Percentiles rank a stretch among this genome's conserved stretches.
Evolutionary conservation across 2,888 invertebrate species (phyloP).

Genomic region (Gortyna flavago): DNA sequence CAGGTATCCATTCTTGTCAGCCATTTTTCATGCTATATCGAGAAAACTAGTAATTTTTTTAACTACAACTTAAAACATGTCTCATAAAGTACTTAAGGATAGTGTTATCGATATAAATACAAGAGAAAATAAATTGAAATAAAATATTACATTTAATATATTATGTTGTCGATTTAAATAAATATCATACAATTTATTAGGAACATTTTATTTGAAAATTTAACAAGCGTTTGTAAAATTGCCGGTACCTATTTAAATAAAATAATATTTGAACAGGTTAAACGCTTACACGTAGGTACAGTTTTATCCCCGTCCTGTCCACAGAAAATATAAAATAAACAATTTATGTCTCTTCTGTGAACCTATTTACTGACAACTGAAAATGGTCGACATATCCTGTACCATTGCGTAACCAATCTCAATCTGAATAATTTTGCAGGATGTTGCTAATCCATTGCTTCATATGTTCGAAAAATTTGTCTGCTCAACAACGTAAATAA

Average conservation of each 20-base stretch:
- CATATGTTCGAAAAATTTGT: no score
- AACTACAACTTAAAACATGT: conserved; percentile 33
- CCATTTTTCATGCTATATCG: conserved; percentile 10
- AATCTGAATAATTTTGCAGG: no score
- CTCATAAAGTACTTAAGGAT: conserved; percentile 35
- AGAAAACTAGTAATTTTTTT: conserved; percentile 41
- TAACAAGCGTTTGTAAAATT: conserved; percentile 28
- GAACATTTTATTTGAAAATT: conserved; percentile 42
- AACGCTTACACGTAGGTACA: background rate
- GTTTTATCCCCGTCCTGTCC: background rate
- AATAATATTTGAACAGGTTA: background rate
- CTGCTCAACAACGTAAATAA: no score
- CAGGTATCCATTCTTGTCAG: conserved; percentile 22
- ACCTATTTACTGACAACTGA: background rate
- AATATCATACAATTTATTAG: conserved; percentile 39
- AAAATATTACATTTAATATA: conserved; percentile 41
- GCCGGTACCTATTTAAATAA: background rate
- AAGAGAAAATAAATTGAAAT: conserved; percentile 60
- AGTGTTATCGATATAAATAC: conserved; percentile 45
- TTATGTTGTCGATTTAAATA: conserved; percentile 56
- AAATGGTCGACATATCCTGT: background rate
- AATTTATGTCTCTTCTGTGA: background rate
- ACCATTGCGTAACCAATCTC: background rate
- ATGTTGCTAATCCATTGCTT: no score
- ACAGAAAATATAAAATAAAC: conserved; percentile 2